Evolutionary conservation across 2,113 vertebrate species (phyloP).

Genomic region (Taurulus bubalis): DNA sequence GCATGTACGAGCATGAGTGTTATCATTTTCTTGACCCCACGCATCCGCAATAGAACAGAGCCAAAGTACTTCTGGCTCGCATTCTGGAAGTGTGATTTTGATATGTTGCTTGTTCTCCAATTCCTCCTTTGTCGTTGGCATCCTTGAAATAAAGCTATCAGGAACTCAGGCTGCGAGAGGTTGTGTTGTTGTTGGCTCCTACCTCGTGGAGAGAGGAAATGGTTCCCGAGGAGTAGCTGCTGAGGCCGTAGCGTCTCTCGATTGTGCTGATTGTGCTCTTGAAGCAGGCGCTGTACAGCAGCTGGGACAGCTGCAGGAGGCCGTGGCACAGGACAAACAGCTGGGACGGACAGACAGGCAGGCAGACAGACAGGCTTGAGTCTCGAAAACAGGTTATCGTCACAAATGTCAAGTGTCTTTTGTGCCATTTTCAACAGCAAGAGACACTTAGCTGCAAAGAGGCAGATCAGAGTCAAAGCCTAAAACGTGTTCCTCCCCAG

Average conservation of each 20-base stretch:
- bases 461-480: neutral
- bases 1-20: slow-evolving; percentile 1
- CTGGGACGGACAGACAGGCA: slow-evolving; percentile 74
- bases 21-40: slow-evolving; percentile 13
- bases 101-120: slow-evolving; percentile 49
- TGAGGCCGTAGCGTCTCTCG: slow-evolving; percentile 95
- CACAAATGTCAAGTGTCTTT: slow-evolving; percentile 15
- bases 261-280: slow-evolving; percentile 99
- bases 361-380: neutral
- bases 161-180: slow-evolving; percentile 5
- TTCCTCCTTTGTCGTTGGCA: slow-evolving; percentile 52
- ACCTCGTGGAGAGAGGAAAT: slow-evolving; percentile 98
- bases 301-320: slow-evolving; percentile 93
- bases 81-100: slow-evolving; percentile 56
- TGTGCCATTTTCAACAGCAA: neutral
- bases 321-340: slow-evolving; percentile 95
- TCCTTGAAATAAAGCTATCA: slow-evolving; percentile 53
- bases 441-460: slow-evolving; percentile 11
- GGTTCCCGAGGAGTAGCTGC: slow-evolving; percentile 94
- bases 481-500: neutral
- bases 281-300: slow-evolving; percentile 95
- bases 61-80: slow-evolving; percentile 39
- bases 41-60: slow-evolving; percentile 18
- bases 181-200: slow-evolving; percentile 62
- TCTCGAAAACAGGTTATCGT: neutral